Evolutionary conservation across 2,888 invertebrate species (phyloP).

Genomic region (Holacanthella duospinosa): DNA sequence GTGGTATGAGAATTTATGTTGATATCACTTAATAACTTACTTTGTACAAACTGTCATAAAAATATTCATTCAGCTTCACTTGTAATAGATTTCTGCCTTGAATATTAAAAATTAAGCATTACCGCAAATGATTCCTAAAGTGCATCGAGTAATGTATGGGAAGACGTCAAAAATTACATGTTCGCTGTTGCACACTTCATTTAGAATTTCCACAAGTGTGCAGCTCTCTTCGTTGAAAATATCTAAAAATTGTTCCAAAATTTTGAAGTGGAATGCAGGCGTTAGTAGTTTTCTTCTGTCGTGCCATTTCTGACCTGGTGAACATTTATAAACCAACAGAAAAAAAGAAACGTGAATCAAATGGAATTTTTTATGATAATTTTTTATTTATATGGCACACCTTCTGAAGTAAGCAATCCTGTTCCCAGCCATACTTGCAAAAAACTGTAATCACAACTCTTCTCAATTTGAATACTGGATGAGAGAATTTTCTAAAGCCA

Average conservation of each 20-base stretch:
- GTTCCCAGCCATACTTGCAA: constrained; percentile 52
- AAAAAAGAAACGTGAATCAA: background rate
- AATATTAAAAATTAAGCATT: constrained; percentile 36
- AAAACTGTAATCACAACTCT: constrained; percentile 50
- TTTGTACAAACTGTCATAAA: no score
- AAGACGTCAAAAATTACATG: constrained; percentile 51
- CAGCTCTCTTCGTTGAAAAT: constrained; percentile 45
- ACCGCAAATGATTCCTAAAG: constrained; percentile 57
- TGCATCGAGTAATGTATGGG: constrained; percentile 52
- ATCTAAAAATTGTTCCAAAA: constrained; percentile 45
- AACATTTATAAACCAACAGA: no score
- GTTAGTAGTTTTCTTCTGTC: constrained; percentile 38
- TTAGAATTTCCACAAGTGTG: constrained; percentile 16
- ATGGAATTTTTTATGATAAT: background rate
- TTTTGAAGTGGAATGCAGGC: constrained; percentile 48
- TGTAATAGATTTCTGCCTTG: background rate
- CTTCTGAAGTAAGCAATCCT: constrained; percentile 49
- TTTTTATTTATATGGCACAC: constrained; percentile 32
- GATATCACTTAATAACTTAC: no score
- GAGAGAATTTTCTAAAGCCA: constrained; percentile 47
- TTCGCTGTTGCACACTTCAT: constrained; percentile 13
- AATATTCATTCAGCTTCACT: background rate
- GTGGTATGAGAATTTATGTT: no score
- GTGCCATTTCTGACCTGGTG: constrained; percentile 35
- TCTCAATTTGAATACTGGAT: constrained; percentile 50